Base-by-base conservation (phyloP, 2,888 invertebrate genomes). In the Monoplex corrugatus region DNA sequence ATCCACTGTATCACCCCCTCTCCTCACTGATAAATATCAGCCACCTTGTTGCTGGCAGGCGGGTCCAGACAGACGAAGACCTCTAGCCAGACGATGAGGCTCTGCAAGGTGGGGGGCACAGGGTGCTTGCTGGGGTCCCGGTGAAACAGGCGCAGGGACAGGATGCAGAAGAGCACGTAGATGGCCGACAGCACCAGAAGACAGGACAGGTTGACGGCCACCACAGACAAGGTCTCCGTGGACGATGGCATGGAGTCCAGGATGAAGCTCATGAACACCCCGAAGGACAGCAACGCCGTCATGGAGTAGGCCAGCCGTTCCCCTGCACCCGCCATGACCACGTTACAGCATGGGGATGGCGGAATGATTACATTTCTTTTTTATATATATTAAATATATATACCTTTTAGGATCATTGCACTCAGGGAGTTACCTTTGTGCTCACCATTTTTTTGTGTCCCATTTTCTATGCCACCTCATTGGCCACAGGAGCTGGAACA, bases 181-280 rank as follows among this genome's bases (percentile, higher is more conserved):
- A 88, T 2, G 32, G 88, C 88, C 38, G 88, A 88, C 63, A 88
- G 44, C 10, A 88, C 44, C 19, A 88, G 88, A 43, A 88, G 88
- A 45, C 23, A 23, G 83, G 82, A 57, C 83, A 88, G 38, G 88
- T 88, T 63, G 83, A 88, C 44, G 35, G 82, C 88, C 83, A 88
- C 63, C 44, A 88, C 68, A 45, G 88, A 83, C 44, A 88, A 6
- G 45, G 68, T 88, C 83, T 88, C 83, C 3, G 88, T 50, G 38
- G 88, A 88, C 35, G 88, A 88, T 1, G 88, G 88, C 88, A 88
- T 88, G 63, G 88, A 88, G 32, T 40, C 82, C 88, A 88, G 28
- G 68, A 83, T 83, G 83, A 88, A 88, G 83, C 88, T 83, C 88
- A 88, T 88, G 88, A 88, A 88, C 80, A 88, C 88, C n/a, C 88